Conservation (phyloP, 2,888 invertebrate species). For the Dryobotodes eremita region DNA sequence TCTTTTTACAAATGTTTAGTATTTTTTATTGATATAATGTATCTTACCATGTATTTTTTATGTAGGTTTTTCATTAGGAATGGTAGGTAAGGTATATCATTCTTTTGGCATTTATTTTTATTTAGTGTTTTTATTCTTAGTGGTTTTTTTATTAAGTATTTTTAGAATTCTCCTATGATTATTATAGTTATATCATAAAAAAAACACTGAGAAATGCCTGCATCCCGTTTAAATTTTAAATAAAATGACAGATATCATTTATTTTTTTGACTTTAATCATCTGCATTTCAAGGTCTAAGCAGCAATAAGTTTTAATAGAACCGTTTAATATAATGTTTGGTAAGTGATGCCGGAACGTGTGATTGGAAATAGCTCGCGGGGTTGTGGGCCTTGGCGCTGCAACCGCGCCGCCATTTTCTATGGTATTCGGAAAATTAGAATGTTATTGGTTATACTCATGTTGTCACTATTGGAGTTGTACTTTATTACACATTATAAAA, state of each 20-base stretch:
- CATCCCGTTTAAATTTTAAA: constrained; percentile 16
- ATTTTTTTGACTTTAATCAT: constrained; percentile 27
- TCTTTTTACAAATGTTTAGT: too few relatives aligned
- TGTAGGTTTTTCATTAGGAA: too few relatives aligned
- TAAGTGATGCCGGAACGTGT: constrained; percentile 18
- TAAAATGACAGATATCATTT: constrained; percentile 13
- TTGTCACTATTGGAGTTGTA: background rate
- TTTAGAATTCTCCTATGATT: too few relatives aligned
- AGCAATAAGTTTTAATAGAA: constrained; percentile 28
- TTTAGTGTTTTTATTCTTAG: too few relatives aligned
- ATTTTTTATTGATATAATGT: too few relatives aligned
- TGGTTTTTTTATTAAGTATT: too few relatives aligned
- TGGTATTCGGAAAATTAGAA: constrained; percentile 32
- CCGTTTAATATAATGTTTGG: constrained; percentile 25
- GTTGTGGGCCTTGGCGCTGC: constrained; percentile 15
- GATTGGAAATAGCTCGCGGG: constrained; percentile 38
- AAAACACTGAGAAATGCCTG: too few relatives aligned
- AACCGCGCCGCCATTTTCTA: constrained; percentile 33
- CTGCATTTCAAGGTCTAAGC: background rate
- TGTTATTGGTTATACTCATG: constrained; percentile 20
- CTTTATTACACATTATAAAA: background rate
- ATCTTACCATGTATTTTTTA: too few relatives aligned
- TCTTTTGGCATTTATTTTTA: too few relatives aligned
- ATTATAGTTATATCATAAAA: too few relatives aligned
- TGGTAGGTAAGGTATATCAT: too few relatives aligned